Conservation (phyloP, 2,113 vertebrate genomes). For the Chelonoidis abingdonii region DNA sequence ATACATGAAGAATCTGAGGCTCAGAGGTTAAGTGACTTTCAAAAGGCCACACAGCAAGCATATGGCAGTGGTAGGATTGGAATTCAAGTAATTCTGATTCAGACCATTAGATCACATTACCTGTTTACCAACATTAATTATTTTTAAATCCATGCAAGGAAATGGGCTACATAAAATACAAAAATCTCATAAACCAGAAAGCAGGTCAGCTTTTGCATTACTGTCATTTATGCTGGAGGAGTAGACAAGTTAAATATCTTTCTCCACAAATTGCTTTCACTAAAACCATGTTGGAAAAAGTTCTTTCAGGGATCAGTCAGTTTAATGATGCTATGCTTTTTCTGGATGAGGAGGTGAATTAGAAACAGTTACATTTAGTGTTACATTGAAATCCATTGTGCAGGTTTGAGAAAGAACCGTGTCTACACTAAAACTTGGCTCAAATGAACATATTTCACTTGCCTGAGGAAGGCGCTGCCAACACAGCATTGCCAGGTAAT, state of each 20-base stretch:
- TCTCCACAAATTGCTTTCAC: constrained; percentile 33
- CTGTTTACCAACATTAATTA: neutral
- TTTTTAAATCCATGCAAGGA: constrained; percentile 17
- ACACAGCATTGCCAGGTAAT: constrained; percentile 51
- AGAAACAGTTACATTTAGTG: neutral
- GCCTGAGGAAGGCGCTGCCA: neutral
- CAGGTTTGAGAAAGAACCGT: constrained; percentile 16
- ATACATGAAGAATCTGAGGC: neutral
- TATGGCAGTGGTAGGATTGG: rapidly evolving
- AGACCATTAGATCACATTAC: neutral
- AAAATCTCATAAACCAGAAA: neutral
- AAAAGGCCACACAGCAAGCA: neutral
- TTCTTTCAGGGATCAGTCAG: neutral
- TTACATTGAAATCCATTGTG: neutral
- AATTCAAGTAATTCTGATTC: neutral
- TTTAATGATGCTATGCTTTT: neutral
- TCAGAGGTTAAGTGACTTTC: neutral
- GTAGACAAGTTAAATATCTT: neutral
- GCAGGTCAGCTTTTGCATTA: constrained; percentile 48
- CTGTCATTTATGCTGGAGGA: neutral
- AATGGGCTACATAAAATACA: neutral
- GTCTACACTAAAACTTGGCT: neutral
- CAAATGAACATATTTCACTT: constrained; percentile 59
- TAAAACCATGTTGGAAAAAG: constrained; percentile 33
- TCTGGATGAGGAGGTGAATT: constrained; percentile 51